Conservation (phyloP, 1,140 invertebrate genomes). For the Sycophaga agraensis region DNA sequence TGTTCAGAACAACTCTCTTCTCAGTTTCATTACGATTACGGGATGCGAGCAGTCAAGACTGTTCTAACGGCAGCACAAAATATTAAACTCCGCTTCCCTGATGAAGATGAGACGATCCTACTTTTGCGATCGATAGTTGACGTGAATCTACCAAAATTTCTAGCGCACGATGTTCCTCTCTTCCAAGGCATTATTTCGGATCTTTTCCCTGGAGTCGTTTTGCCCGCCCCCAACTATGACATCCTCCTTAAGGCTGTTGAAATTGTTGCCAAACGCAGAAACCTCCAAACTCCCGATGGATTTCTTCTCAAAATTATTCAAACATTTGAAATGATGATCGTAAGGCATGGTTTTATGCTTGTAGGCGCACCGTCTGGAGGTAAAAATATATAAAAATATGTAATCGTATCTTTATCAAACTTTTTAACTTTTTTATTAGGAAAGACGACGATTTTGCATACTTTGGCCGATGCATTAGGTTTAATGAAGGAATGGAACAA, state of each 20-base stretch:
- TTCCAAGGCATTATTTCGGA: slow-evolving; percentile 91
- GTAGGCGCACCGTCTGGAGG: slow-evolving; percentile 66
- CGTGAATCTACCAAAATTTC: slow-evolving; percentile 92
- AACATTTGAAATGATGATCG: slow-evolving; percentile 84
- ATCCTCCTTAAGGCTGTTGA: slow-evolving; percentile 63
- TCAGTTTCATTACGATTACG: slow-evolving; percentile 89
- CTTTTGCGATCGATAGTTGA: slow-evolving; percentile 84
- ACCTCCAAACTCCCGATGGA: slow-evolving; percentile 72
- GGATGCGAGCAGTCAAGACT: slow-evolving; percentile 82
- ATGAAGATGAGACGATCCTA: slow-evolving; percentile 77
- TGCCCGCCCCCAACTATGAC: slow-evolving; percentile 76
- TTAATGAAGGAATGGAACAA: slow-evolving; percentile 65
- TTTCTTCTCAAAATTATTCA: slow-evolving; percentile 76
- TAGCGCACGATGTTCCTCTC: slow-evolving; percentile 83
- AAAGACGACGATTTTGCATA: slow-evolving; percentile 66
- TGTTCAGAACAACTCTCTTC: slow-evolving; percentile 89
- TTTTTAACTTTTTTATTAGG: slow-evolving; percentile 43
- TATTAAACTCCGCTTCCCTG: slow-evolving; percentile 79
- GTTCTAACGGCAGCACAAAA: slow-evolving; percentile 84
- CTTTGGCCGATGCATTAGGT: slow-evolving; percentile 72
- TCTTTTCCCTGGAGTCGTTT: slow-evolving; percentile 78
- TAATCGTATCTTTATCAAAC: neutral
- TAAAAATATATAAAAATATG: too few species aligned
- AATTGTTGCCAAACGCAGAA: slow-evolving; percentile 60
- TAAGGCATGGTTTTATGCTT: slow-evolving; percentile 83